Base-by-base conservation (phyloP, 2,113 vertebrate genomes). In the Lutjanus erythropterus region DNA sequence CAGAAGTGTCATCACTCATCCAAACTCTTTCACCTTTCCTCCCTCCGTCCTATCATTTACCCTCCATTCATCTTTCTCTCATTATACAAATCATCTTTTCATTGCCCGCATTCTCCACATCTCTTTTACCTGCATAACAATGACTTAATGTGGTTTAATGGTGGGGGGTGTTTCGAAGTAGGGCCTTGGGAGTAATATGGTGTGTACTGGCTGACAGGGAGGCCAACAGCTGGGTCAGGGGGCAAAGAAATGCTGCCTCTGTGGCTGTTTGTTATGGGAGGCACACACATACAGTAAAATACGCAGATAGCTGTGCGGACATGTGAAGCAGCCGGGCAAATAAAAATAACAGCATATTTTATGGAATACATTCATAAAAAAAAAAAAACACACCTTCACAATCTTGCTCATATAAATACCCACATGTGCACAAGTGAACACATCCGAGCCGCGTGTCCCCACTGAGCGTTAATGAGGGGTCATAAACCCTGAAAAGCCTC, bases 381-480 rank as follows among this genome's bases (percentile, higher is more conserved):
- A n/a, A n/a, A n/a, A n/a, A 61, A 71, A 62, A 75, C 53, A 75
- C 53, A 42, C 65, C 47, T 58, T 55, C 21, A 41, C 56, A 60
- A 60, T 73, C 18, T 69, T 46, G 33, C n/a, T 52, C 42, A 50
- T 44, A 3, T 19, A 46, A 46, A 50, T n/a, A 31, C 70, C n/a
- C 75, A 61, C 58, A 70, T 49, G 60, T 55, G 53, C 71, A 77
- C 31, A 58, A 84, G 78, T 50, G 59, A 79, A 65, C 42, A 56
- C 65, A 68, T 86, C 78, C 27, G 39, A 66, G 79, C 23, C 60
- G 77, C 77, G 70, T 83, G 71, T 75, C 77, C 82, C 85, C 70
- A 71, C 41, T 62, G 78, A 72, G 85, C 81, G 78, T 89, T 93
- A 94, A 95, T 93, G 90, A 93, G 81, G 72, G 92, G 84, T 92